Evolutionary conservation across 1,140 invertebrate genomes (phyloP).

Genomic region (Cyclina sinensis): DNA sequence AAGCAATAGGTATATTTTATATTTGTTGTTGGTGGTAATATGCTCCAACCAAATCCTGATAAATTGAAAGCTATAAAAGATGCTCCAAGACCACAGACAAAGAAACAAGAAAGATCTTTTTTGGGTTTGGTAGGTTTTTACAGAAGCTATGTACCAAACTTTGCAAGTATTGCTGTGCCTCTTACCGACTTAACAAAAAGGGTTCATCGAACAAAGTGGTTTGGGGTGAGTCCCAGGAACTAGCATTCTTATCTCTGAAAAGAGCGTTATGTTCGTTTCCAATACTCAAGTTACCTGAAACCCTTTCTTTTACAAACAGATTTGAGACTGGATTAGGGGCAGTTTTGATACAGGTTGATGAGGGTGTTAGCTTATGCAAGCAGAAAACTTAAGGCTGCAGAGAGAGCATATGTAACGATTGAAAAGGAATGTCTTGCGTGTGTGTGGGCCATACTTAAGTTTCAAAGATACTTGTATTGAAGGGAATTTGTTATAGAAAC

Average conservation of each 20-base stretch:
- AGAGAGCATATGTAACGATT: constrained; percentile 47
- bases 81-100: not conserved
- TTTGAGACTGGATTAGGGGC: constrained; percentile 61
- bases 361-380: constrained; percentile 71
- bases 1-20: no score
- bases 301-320: constrained; percentile 71
- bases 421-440: constrained; percentile 86
- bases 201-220: not conserved
- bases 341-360: constrained; percentile 63
- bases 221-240: not conserved
- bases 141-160: not conserved
- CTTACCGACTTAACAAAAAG: not conserved
- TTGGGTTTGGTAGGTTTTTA: not conserved
- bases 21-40: no score
- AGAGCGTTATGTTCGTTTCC: constrained; percentile 53
- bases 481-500: constrained; percentile 43
- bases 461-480: constrained; percentile 80
- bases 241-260: no score
- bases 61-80: not conserved
- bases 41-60: no score
- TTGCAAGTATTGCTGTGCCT: not conserved
- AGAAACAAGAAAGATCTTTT: not conserved
- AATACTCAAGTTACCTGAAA: constrained; percentile 79
- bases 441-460: constrained; percentile 84
- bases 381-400: constrained; percentile 60